phyloP scores from a whole-genome alignment of 2,888 invertebrate genomes.

The Pammene fasciana region DNA sequence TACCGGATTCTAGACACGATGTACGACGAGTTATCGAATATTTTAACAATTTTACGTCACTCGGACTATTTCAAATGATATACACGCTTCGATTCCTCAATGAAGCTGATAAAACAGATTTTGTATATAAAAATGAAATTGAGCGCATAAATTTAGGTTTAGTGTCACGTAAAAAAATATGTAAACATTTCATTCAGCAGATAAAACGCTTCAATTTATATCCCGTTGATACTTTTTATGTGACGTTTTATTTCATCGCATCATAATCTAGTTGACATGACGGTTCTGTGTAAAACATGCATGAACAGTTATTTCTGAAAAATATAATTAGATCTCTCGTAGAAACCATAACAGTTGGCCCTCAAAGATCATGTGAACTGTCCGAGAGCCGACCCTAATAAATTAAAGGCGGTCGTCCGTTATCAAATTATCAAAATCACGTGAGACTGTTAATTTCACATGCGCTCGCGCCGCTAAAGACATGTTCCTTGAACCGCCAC shows the following conservation, averaged over 20 bases:
- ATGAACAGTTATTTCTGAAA: slow-evolving; percentile 37
- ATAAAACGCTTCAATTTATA: slow-evolving; percentile 21
- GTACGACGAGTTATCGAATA: slow-evolving; percentile 51
- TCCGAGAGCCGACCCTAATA: slow-evolving; percentile 72
- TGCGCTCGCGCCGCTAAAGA: slow-evolving; percentile 73
- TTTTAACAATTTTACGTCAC: slow-evolving; percentile 52
- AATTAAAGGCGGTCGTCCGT: slow-evolving; percentile 73
- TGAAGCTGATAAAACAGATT: slow-evolving; percentile 33
- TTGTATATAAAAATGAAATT: slow-evolving; percentile 27
- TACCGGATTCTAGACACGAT: slow-evolving; percentile 51
- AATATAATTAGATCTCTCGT: slow-evolving; percentile 46
- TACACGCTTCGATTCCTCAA: slow-evolving; percentile 29
- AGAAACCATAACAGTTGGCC: slow-evolving; percentile 51
- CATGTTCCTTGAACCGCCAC: slow-evolving; percentile 74
- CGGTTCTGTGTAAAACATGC: slow-evolving; percentile 39
- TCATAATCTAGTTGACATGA: slow-evolving; percentile 35
- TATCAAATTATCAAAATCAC: slow-evolving; percentile 83
- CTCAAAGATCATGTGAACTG: slow-evolving; percentile 70
- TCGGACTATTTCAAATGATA: slow-evolving; percentile 50
- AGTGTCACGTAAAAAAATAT: slow-evolving; percentile 25
- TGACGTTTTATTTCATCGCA: slow-evolving; percentile 18
- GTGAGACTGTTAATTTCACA: slow-evolving; percentile 77
- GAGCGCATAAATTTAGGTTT: slow-evolving; percentile 31
- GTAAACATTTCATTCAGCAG: slow-evolving; percentile 39
- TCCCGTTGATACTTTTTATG: slow-evolving; percentile 19